phyloP scores from a whole-genome alignment of 2,797 vertebrate species.

The Yasuhikotakia modesta region DNA sequence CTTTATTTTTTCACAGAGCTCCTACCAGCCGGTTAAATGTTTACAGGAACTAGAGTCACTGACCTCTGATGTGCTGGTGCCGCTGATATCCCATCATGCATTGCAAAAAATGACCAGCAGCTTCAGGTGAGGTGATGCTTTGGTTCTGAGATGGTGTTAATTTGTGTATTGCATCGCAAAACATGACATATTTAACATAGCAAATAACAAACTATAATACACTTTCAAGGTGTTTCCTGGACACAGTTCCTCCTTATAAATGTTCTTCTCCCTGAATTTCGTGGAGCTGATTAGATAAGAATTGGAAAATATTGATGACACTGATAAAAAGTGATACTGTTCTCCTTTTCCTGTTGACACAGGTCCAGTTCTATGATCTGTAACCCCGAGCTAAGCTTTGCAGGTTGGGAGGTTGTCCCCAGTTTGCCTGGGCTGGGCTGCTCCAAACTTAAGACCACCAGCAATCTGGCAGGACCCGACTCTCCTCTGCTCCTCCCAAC shows the following conservation, averaged over 20 bases:
- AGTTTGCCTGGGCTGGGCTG: slow-evolving; percentile 85
- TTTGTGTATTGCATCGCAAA: no score
- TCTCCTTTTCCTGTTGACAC: slow-evolving; percentile 22
- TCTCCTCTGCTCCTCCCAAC: slow-evolving; percentile 89
- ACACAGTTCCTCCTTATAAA: no score
- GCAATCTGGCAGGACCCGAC: slow-evolving; percentile 73
- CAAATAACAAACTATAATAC: no score
- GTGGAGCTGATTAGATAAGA: no score
- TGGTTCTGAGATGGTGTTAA: neutral
- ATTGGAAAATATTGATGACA: no score
- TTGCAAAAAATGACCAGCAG: slow-evolving; percentile 78
- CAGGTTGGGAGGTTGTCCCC: slow-evolving; percentile 70
- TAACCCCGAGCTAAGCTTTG: slow-evolving; percentile 72
- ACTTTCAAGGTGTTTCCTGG: no score
- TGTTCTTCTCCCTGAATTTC: no score
- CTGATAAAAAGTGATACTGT: neutral
- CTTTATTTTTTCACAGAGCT: no score
- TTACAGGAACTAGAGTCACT: slow-evolving; percentile 87
- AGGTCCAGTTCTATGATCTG: slow-evolving; percentile 88
- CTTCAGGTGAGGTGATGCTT: slow-evolving; percentile 76
- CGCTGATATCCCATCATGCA: slow-evolving; percentile 79
- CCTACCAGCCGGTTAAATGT: slow-evolving; percentile 84
- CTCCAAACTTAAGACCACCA: slow-evolving; percentile 70
- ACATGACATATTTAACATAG: no score
- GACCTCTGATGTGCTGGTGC: slow-evolving; percentile 80